These are phyloP conservation scores for Sylvilagus floridanus DNA, from an alignment of 2,797 vertebrate genomes.

Conservation along the genomic window DNA sequence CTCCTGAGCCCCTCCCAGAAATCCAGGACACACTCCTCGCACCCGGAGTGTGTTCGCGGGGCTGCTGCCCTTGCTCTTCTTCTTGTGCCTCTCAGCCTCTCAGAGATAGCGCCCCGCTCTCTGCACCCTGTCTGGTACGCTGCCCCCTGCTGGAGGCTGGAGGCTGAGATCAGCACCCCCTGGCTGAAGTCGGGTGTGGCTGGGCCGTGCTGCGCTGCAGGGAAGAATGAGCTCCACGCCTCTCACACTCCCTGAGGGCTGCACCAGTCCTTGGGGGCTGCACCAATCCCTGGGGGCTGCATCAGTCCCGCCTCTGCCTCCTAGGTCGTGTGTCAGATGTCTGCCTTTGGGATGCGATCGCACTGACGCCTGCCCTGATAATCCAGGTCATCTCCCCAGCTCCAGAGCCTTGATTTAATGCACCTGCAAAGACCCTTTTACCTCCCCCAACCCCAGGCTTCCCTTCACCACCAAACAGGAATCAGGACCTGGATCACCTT, in stretches of 20 bases:
- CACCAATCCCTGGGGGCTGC: not conserved
- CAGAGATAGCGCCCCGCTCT: not conserved
- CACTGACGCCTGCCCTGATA: not conserved
- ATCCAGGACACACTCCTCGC: not conserved
- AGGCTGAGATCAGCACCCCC: not conserved
- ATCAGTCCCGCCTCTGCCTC: not conserved
- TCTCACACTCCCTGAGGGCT: not conserved
- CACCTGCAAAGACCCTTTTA: not conserved
- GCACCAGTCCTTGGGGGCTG: not conserved
- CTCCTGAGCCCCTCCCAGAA: not conserved
- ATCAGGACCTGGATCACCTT: not conserved
- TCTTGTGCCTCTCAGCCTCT: not conserved
- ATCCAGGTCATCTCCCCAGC: not conserved
- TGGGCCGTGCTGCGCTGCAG: not conserved
- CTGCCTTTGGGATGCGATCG: no score
- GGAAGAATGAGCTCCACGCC: not conserved
- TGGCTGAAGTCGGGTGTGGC: not conserved
- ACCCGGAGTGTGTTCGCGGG: rapidly evolving
- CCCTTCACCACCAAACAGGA: no score
- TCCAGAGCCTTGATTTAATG: not conserved
- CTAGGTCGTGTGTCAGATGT: not conserved
- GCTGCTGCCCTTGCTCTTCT: not conserved
- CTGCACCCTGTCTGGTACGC: no score
- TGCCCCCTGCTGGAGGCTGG: not conserved
- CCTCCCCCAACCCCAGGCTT: no score